A percentile compares a stretch with the other conserved stretches of the same genome.
Evolutionary conservation across 2,888 invertebrate genomes (phyloP).

Genomic region (Cosmia trapezina): DNA sequence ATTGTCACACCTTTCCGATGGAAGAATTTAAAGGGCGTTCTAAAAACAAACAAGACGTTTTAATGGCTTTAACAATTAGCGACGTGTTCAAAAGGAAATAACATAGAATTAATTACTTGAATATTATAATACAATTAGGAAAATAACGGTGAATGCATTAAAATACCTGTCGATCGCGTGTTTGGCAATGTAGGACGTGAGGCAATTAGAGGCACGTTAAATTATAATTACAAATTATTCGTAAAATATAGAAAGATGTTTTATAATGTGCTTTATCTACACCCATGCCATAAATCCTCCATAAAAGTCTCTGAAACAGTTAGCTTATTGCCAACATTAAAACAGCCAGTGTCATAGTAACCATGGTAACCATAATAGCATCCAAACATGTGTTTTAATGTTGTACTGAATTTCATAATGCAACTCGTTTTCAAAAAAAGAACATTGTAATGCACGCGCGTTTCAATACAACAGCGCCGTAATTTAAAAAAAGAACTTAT

Average conservation of each 20-base stretch:
- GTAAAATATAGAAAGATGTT: slow-evolving; percentile 21
- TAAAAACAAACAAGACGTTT: slow-evolving; percentile 20
- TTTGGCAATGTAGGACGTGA: slow-evolving; percentile 60
- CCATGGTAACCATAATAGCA: too few relatives aligned
- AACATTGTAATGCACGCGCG: too few relatives aligned
- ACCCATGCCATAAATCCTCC: too few relatives aligned
- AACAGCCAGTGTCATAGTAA: too few relatives aligned
- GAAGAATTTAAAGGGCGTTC: slow-evolving; percentile 17
- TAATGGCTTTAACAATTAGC: slow-evolving; percentile 15
- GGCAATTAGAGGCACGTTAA: slow-evolving; percentile 65
- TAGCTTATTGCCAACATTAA: too few relatives aligned
- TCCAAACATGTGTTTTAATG: too few relatives aligned
- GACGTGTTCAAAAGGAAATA: slow-evolving; percentile 36
- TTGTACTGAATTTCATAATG: too few relatives aligned
- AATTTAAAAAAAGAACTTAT: too few relatives aligned
- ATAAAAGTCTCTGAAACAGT: too few relatives aligned
- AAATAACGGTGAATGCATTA: slow-evolving; percentile 59
- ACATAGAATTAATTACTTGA: slow-evolving; percentile 42
- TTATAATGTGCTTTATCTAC: neutral
- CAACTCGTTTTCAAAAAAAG: too few relatives aligned
- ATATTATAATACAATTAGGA: slow-evolving; percentile 54
- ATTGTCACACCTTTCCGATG: neutral
- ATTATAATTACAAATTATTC: slow-evolving; percentile 36
- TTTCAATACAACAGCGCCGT: too few relatives aligned
- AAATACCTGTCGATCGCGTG: slow-evolving; percentile 68